Evolutionary conservation across 1,140 invertebrate species (phyloP).

Genomic region (Liolophura sinensis): DNA sequence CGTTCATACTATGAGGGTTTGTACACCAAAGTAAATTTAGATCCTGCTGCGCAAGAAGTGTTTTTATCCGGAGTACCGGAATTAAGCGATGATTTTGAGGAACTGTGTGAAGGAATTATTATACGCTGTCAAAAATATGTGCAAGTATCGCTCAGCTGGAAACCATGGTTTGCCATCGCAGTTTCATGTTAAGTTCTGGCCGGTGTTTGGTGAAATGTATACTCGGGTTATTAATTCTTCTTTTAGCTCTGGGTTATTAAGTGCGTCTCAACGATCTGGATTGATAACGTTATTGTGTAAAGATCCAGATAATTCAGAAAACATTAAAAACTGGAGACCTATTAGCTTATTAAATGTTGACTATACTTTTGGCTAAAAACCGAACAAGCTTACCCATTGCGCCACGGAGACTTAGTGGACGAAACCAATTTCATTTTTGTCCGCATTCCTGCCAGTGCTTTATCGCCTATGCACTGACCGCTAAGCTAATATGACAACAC

Average conservation of each 20-base stretch:
- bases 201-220: background rate
- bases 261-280: background rate
- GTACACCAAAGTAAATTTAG: background rate
- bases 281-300: conserved; percentile 1
- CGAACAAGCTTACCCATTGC: too few species aligned
- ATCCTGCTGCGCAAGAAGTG: background rate
- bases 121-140: background rate
- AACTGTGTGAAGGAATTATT: background rate
- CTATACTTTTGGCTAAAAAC: too few species aligned
- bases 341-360: conserved; percentile 6
- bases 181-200: conserved; percentile 6
- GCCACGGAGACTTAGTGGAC: too few species aligned
- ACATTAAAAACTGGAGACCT: conserved; percentile 10
- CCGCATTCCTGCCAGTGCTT: too few species aligned
- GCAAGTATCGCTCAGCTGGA: conserved; percentile 4
- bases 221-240: background rate
- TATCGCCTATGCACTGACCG: too few species aligned
- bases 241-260: background rate
- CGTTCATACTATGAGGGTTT: background rate
- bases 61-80: conserved; percentile 1
- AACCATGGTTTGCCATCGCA: background rate
- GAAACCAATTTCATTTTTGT: too few species aligned
- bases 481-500: too few species aligned
- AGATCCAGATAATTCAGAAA: too few species aligned
- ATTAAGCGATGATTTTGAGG: background rate